Conservation (phyloP, 2,888 invertebrate genomes). For the Chydorus sphaericus region DNA sequence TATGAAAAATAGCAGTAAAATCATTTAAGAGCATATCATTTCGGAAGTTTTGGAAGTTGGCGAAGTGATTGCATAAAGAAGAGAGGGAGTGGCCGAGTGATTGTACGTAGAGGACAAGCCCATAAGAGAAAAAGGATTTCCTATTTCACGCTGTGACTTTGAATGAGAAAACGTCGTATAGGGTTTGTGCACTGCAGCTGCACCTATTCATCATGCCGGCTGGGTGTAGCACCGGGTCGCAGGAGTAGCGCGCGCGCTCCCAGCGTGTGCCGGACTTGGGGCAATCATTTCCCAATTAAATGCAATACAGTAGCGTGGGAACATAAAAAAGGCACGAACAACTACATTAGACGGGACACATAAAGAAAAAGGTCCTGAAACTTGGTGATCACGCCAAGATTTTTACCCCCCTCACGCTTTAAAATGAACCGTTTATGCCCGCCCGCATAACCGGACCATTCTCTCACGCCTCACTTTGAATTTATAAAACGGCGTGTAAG, state of each 20-base stretch:
- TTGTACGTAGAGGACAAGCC: too few species aligned
- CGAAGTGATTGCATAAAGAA: too few species aligned
- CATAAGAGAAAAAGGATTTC: neutral
- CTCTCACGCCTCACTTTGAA: neutral
- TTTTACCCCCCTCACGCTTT: neutral
- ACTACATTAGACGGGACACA: neutral
- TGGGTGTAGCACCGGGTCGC: neutral
- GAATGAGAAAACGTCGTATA: too few species aligned
- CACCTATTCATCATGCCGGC: neutral
- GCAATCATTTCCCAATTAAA: neutral
- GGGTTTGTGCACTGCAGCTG: neutral
- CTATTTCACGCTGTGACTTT: slow-evolving; percentile 4
- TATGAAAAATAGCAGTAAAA: too few species aligned
- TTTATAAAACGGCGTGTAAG: too few species aligned
- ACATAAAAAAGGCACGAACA: neutral
- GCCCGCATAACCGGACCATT: neutral
- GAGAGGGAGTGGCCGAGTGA: too few species aligned
- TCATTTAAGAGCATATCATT: too few species aligned
- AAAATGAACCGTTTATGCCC: neutral
- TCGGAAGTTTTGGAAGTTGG: too few species aligned
- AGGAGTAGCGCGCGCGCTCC: neutral
- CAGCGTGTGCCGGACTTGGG: neutral
- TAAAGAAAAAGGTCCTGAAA: neutral
- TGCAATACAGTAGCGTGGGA: neutral
- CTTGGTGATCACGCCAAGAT: neutral